These are phyloP conservation scores for Hypotaenidia okinawae DNA, from an alignment of 2,797 vertebrate genomes.

Conservation along the genomic window DNA sequence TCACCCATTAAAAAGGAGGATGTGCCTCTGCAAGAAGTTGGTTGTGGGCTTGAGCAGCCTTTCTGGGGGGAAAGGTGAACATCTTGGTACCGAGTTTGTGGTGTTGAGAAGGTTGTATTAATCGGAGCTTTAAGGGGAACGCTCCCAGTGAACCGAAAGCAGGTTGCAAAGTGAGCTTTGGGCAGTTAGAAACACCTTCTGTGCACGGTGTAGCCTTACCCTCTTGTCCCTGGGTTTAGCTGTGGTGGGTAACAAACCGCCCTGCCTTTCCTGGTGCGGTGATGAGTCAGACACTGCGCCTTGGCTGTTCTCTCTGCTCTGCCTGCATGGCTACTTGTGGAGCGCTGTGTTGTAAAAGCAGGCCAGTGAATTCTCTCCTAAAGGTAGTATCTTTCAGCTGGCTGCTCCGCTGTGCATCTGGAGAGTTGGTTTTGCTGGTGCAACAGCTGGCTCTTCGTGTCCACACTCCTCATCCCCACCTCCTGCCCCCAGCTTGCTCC, in stretches of 20 bases:
- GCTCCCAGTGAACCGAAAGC: neutral
- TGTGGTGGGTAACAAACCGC: neutral
- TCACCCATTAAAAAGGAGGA: neutral
- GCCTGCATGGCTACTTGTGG: neutral
- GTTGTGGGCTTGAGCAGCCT: neutral
- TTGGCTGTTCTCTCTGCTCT: neutral
- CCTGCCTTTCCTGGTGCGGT: neutral
- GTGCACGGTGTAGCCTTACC: neutral
- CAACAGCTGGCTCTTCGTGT: neutral
- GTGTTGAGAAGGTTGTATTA: neutral
- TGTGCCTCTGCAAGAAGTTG: neutral
- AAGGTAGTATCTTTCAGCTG: neutral
- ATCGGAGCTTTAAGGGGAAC: neutral
- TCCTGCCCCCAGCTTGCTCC: neutral
- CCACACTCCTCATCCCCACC: neutral
- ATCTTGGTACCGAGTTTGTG: neutral
- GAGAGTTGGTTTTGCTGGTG: neutral
- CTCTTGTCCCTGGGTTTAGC: neutral
- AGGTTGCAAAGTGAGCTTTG: accelerated
- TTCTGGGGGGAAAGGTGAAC: neutral
- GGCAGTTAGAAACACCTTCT: neutral
- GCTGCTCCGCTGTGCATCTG: neutral
- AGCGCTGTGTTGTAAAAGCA: neutral
- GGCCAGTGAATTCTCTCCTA: neutral
- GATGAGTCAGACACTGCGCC: neutral